Base-by-base conservation (phyloP, 2,797 vertebrate species). In the Sciurus vulgaris region DNA sequence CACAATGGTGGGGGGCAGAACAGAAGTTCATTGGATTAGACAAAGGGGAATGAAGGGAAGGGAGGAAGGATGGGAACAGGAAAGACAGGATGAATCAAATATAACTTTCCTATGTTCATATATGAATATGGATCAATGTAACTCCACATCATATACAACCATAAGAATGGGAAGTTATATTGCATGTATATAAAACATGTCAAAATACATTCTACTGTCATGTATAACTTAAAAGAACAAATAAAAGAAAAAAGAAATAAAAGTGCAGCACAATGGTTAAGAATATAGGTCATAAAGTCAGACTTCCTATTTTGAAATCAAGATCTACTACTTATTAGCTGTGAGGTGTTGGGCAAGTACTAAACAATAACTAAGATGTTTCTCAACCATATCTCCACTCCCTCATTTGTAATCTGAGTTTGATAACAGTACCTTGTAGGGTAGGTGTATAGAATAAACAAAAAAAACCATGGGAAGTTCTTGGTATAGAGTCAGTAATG, bases 291-390 rank as follows among this genome's bases (percentile, higher is more conserved):
- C 14, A 7, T 18, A 69, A 79, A 94, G 26, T 30, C 63, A 73
- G 47, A 91, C 51, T 95, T 67, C 41, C 33, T 65, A 2, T 84
- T 95, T 90, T 69, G 26, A 49, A 54, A 78, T 61, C 81, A 78
- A 79, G 30, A 65, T 76, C 35, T 63, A 56, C 74, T 6, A 85
- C 35, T 93, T 95, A 49, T 30, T 41, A 77, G 24, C 49, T 61
- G 14, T 49, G 13, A 63, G 54, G 92, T 4, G 11, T 17, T 59
- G 41, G 24, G 3, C 20, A 92, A 87, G 38, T 18, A 69, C 13
- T 54, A 86, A 95, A 95, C 22, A 77, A 79, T 61, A 87, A 26
- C 76, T 77, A 74, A 84, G 87, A 74, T 35, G 11, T 82, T 90
- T 74, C 17, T 85, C 72, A 93, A 65, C 17, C 13, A 2, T 73